Conservation (phyloP, 1,140 invertebrate genomes). For the Papilio dardanus region DNA sequence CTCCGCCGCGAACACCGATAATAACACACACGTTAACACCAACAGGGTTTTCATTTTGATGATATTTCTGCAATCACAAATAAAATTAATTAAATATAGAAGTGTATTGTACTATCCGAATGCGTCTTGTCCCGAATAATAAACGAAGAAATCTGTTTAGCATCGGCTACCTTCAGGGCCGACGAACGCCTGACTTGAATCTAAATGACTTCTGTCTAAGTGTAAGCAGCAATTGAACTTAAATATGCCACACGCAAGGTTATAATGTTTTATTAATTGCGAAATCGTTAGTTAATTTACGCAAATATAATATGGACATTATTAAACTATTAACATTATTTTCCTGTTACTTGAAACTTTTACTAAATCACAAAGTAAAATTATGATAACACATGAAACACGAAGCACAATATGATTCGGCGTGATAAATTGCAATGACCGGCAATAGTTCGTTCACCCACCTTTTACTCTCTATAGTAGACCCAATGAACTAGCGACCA, state of each 20-base stretch:
- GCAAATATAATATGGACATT: not conserved
- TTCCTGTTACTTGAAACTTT: not conserved
- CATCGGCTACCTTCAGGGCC: conserved; percentile 48
- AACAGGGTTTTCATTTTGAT: conserved; percentile 64
- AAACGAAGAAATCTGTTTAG: conserved; percentile 49
- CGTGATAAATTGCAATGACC: conserved; percentile 50
- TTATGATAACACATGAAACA: conserved; percentile 46
- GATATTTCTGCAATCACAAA: conserved; percentile 45
- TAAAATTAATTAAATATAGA: conserved; percentile 18
- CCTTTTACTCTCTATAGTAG: conserved; percentile 77
- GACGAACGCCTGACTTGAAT: conserved; percentile 49
- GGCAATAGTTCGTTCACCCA: conserved; percentile 66
- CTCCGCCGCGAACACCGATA: conserved; percentile 62
- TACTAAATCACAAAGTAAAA: conserved; percentile 41
- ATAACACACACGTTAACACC: conserved; percentile 61
- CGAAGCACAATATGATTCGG: conserved; percentile 49
- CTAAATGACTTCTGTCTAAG: conserved; percentile 31
- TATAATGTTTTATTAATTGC: conserved; percentile 19
- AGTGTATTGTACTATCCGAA: conserved; percentile 33
- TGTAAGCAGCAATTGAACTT: conserved; percentile 13
- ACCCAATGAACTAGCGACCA: conserved; percentile 74
- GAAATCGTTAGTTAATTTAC: conserved; percentile 17
- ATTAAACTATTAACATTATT: conserved; percentile 5
- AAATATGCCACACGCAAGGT: conserved; percentile 22
- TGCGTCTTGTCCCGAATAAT: conserved; percentile 52